Base-by-base conservation (phyloP, 1,140 invertebrate species). In the Drosophila kanapiae region DNA sequence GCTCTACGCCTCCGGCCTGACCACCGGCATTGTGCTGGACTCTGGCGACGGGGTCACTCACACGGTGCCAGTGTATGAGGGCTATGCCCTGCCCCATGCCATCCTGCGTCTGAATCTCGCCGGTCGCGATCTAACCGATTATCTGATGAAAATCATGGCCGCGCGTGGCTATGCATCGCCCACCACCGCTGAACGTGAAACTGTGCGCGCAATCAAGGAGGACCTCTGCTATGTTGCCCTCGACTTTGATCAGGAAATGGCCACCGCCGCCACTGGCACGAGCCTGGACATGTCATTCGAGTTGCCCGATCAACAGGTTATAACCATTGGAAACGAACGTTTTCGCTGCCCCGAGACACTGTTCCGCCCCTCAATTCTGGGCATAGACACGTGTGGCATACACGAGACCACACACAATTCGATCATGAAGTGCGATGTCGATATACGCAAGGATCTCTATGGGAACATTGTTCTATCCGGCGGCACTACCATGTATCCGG, bases 41-140 rank as follows among this genome's bases (percentile, higher is more conserved):
- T 51, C 49, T 0, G 49, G 49, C 2, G 29, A 33, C 5, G 49
- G 49, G 0, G 49, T 51, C n/a, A 33, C 49, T 0, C 29, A 51
- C 3, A 33, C 49, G n/a, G 49, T 51, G 49, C 49, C 49, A n/a
- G 49, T 51, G 1, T 51, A 51, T 6, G 49, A 51, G 49, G 49
- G 49, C 49, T 51, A 51, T 1, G 29, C 49, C n/a, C 6, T 51
- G 31, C 49, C 49, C n/a, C 49, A 51, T 18, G 49, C n/a, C 29
- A 51, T 51, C 31, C 49, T 51, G 1, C 49, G 49, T 0, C 49
- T 51, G n/a, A 10, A 33, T 4, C 29, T 51, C n/a, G 49, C 49
- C 29, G 49, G 49, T 0, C 49, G 49, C 49, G 29, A 51, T 7
- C 49, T 51, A 0, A 51, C 49, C 49, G 29, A 11, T 2, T 6